Evolutionary conservation across 2,113 vertebrate genomes (phyloP), one percentile per base, ranked within the genome.

Genomic region (Pelmatolapia mariae): DNA sequence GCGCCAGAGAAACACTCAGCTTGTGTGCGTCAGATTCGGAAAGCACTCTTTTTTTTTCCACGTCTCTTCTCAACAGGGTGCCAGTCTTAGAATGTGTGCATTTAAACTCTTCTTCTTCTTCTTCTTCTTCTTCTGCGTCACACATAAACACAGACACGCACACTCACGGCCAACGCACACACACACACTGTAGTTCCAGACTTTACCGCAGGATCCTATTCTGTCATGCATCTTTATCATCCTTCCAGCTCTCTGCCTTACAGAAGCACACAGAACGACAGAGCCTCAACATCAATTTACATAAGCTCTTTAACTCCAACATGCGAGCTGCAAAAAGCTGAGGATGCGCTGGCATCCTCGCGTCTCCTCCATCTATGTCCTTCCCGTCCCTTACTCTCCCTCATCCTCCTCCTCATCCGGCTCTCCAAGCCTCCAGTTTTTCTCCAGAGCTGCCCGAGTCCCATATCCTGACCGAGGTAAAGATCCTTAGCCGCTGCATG

Each of bases 191-290:
- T 61, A 85, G 81, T 81, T 89, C 79, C 88, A 18, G 84, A 87
- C 82, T 92, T 91, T 93, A 93, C 96, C 96, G 96, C 96, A 93
- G 95, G 87, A 95, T 96, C 96, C 93, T 91, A 86, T 94, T 90
- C 86, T 90, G 87, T 90, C 79, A 90, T 84, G 91, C 91, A 80
- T 71, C 81, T 86, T 71, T 84, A 86, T 87, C 91, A 88, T 89
- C 61, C 71, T 71, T 82, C 52, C 71, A 85, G 84, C 79, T 86
- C 86, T 80, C 86, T 81, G 87, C 78, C 89, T 82, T 57, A 52
- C 81, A 82, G 56, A 59, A 24, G 26, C 54, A 57, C 84, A 71
- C 83, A 80, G 18, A 76, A 19, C 54, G 3, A 59, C 84, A 38
- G 85, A 59, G 33, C 54, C 11, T 29, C 19, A 87, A 52, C 89